Base-by-base conservation (phyloP, 2,888 invertebrate genomes). In the Lycocerus yunnanus region DNA sequence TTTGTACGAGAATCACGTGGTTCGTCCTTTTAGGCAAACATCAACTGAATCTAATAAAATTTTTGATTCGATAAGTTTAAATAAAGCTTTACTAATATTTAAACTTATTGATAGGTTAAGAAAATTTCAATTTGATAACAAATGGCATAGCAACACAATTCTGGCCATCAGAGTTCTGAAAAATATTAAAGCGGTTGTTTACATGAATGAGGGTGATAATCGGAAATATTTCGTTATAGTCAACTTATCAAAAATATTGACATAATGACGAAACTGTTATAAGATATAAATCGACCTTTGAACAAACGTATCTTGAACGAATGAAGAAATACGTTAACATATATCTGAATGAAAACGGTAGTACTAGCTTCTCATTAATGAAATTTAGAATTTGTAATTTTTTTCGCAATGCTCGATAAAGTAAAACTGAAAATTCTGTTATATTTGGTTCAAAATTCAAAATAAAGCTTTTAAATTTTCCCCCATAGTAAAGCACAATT, bases 251-350 rank as follows among this genome's bases (percentile, higher is more conserved):
- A 63, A 63, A 63, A 15, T 15, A 63, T 15, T 63, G 61, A 63
- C 61, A 63, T 18, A 63, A 18, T 15, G 61, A 63, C 20, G 61
- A 63, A 16, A 18, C 20, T 63, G 18, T 63, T 18, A 43, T 43
- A 43, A 43, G 61, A 63, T 63, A 63, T 18, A 18, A 20, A 63
- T 13, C 20, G 61, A 63, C 61, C 61, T 63, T 63, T 63, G 61
- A 20, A 63, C 61, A 18, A 63, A 63, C 61, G 20, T 20, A 63
- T 63, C 16, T 18, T 15, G 10, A 63, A 63, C 16, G 61, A 63
- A 63, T 63, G 61, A 63, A 63, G 61, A 63, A 63, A 63, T 63
- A 63, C 61, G 61, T 63, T 63, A 63, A 11, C 18, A 63, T 20
- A 63, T 63, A 18, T 18, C 61, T 63, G 61, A 63, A 63, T 63